Evolutionary conservation across 1,140 invertebrate genomes (phyloP).

Genomic region (Ips nitidus): DNA sequence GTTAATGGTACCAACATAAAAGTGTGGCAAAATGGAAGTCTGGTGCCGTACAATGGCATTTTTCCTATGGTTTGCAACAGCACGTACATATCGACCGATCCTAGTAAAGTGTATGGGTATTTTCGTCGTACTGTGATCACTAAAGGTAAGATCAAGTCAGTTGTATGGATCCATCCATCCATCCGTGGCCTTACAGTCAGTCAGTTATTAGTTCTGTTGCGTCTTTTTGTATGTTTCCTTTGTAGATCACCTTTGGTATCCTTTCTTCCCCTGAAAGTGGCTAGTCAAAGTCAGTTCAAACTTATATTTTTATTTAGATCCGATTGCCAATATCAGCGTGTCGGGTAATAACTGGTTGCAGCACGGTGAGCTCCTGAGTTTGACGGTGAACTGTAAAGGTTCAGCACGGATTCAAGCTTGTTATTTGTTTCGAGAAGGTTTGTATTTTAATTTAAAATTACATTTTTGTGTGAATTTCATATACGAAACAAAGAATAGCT

Average conservation of each 20-base stretch:
- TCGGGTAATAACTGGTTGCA: constrained; percentile 77
- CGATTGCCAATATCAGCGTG: constrained; percentile 65
- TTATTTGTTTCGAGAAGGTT: constrained; percentile 50
- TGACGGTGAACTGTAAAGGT: constrained; percentile 72
- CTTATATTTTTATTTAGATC: constrained; percentile 58
- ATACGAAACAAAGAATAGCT: no score
- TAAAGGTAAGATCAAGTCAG: constrained; percentile 58
- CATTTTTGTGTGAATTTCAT: not conserved
- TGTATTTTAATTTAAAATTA: not conserved
- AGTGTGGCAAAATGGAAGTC: constrained; percentile 34
- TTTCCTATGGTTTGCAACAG: constrained; percentile 63
- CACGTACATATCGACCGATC: constrained; percentile 61
- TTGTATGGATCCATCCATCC: constrained; percentile 21
- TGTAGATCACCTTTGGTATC: no score
- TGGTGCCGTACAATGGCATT: constrained; percentile 41
- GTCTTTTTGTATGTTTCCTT: no score
- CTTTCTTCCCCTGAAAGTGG: no score
- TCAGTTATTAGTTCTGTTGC: not conserved
- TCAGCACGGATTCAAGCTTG: constrained; percentile 70
- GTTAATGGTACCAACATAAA: constrained; percentile 24
- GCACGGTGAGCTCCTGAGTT: constrained; percentile 71
- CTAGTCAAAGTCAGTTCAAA: not conserved
- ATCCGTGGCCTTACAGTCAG: no score
- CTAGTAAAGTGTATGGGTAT: constrained; percentile 72
- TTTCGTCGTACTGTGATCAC: constrained; percentile 59